phyloP scores from a whole-genome alignment of 1,140 invertebrate genomes.

The Euura lappo region DNA sequence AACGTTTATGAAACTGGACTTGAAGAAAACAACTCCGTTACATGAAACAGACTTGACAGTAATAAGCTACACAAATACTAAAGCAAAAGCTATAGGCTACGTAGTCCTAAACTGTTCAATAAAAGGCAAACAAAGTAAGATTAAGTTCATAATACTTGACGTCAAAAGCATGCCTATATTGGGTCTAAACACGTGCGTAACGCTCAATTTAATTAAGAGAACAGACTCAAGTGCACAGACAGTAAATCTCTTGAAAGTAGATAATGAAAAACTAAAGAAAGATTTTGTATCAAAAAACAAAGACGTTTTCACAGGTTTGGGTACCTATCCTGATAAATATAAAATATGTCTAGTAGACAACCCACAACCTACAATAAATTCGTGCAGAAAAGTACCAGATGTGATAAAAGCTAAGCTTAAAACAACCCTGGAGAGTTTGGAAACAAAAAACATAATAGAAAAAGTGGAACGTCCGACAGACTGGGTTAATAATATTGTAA shows the following conservation, averaged over 20 bases:
- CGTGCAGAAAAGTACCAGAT: constrained; percentile 6
- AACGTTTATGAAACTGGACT: not conserved
- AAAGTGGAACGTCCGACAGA: too few species aligned
- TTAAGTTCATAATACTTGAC: not conserved
- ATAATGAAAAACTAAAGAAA: not conserved
- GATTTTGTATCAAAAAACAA: not conserved
- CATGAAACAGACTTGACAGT: not conserved
- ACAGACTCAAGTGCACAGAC: not conserved
- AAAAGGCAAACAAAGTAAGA: not conserved
- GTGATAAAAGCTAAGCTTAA: constrained; percentile 13
- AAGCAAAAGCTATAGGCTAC: not conserved
- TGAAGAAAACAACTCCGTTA: not conserved
- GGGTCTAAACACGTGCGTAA: not conserved
- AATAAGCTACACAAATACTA: not conserved
- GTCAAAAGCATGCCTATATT: not conserved
- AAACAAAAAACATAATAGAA: constrained; percentile 18
- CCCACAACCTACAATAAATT: constrained; percentile 14
- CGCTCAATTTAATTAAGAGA: not conserved
- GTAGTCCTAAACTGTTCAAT: not conserved
- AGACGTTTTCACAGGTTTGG: constrained; percentile 18
- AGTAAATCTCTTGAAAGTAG: not conserved
- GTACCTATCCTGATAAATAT: constrained; percentile 20
- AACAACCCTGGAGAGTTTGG: constrained; percentile 6
- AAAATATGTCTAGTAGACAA: constrained; percentile 18
- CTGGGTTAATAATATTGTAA: too few species aligned